Percentiles rank a stretch among this genome's conserved stretches.
phyloP scores from a whole-genome alignment of 1,140 invertebrate species.

The Zaprionus ghesquierei region DNA sequence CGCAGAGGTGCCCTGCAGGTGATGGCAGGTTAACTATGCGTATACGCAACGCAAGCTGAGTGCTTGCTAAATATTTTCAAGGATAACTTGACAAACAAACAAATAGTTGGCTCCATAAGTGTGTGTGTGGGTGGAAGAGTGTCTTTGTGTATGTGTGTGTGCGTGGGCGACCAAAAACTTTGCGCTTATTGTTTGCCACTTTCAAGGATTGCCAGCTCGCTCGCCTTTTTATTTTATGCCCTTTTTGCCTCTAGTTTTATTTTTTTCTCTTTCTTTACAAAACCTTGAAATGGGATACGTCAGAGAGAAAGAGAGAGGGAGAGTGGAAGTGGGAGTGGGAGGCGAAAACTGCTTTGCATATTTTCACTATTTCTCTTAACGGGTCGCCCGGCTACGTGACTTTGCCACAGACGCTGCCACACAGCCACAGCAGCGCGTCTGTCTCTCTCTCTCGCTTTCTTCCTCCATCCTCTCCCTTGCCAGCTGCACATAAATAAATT shows the following conservation, averaged over 20 bases:
- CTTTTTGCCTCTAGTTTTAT: not conserved
- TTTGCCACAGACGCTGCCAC: conserved; percentile 20
- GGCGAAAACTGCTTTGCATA: conserved; percentile 63
- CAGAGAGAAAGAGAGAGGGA: conserved; percentile 1
- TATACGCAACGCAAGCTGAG: conserved; percentile 69
- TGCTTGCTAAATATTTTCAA: conserved; percentile 78
- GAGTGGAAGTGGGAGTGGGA: not conserved
- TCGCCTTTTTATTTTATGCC: conserved; percentile 38
- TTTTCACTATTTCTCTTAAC: conserved; percentile 73
- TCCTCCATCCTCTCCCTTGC: not conserved
- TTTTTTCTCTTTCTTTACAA: conserved; percentile 19
- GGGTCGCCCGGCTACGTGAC: conserved; percentile 64
- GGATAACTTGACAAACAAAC: conserved; percentile 64
- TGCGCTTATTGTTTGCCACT: conserved; percentile 66
- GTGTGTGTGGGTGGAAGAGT: not conserved
- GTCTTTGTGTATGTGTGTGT: conserved; percentile 11
- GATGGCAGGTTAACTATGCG: conserved; percentile 73
- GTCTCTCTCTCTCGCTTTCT: not conserved
- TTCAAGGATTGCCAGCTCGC: conserved; percentile 45
- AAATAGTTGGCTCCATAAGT: conserved; percentile 36
- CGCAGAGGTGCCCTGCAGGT: conserved; percentile 63
- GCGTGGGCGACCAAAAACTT: conserved; percentile 55
- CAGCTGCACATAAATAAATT: conserved; percentile 43
- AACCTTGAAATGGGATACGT: conserved; percentile 73
- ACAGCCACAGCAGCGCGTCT: conserved; percentile 4